Evolutionary conservation across 1,140 invertebrate species (phyloP), one percentile per base, ranked within the genome.

Genomic region (Notospermus geniculatus): DNA sequence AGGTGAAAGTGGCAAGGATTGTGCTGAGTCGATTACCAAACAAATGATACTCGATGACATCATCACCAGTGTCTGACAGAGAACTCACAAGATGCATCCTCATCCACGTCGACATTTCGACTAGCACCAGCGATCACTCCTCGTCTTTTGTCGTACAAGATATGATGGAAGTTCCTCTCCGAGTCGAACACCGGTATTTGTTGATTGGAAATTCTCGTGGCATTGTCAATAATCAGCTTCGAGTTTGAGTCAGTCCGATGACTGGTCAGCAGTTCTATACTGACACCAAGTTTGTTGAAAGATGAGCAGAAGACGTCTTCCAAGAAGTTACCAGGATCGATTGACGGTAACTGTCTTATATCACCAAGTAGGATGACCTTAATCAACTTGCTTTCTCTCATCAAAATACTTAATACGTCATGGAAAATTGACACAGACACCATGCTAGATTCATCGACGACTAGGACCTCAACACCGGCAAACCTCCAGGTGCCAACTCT

Each of bases 261-360:
- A 46, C 78, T 79, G 1, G 69, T 72, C 25, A 41, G 63, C 7
- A 79, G 60, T 54, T 74, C 70, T 17, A 77, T 59, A 50, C 67
- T 57, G 59, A 68, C 66, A 5, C 71, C 69, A 1, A 23, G 39
- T 57, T 52, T 30, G 27, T 60, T 22, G 39, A 67, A 43, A 55
- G 65, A 50, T n/a, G n/a, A n/a, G 28, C 39, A 7, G 28, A 66
- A 72, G 45, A 75, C 61, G 59, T 78, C 77, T 1, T 32, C 46
- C 9, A 79, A 68, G 56, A 79, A 77, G 57, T 76, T 72, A n/a
- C 76, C 77, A 1, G 77, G 70, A 60, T 77, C 74, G 23, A 79
- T 76, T 17, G 75, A 78, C 0, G 77, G 77, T 32, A 79, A 62
- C 67, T 79, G 77, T 62, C 73, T 55, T 0, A 79, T 54, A 56